Base-by-base conservation (phyloP, 2,797 vertebrate species). In the Chloroceryle amazona region DNA sequence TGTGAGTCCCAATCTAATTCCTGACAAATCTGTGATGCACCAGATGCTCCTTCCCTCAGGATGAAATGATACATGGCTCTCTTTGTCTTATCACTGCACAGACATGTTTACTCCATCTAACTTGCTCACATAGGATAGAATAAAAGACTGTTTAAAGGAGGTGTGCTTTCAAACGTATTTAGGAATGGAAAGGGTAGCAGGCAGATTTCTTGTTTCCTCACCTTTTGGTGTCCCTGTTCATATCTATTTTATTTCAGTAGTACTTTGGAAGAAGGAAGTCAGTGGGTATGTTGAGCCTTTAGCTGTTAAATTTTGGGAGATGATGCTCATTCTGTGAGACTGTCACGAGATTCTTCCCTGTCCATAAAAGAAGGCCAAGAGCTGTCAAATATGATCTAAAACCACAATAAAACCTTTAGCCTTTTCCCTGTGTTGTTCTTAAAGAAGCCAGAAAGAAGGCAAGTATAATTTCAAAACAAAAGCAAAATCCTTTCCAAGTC, bases 11-110 rank as follows among this genome's bases (percentile, higher is more conserved):
- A 95, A 9, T 44, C 33, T 96, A 95, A 91, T 95, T 96, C 90
- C 86, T 94, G 81, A 91, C 86, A 95, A 96, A 94, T 81, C 91
- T 94, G 70, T 93, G 93, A 67, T 95, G 85, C 91, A 96, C 89
- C 95, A 97, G 91, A 91, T 93, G 85, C 84, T 95, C 60, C 41
- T 94, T 96, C 87, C 73, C 47, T 86, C 3, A 0, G 82, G 91
- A 96, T 93, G 90, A 86, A 84, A 81, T 85, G 80, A 70, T 95
- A 67, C 60, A 67, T 67, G 55, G 63, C 55, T 75, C 35, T 54
- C 58, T 86, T 74, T 93, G 16, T 82, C 61, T 93, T 84, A 86
- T 49, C 73, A 72, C 58, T 93, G 76, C 85, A 73, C 76, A 90
- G 93, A 88, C 82, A 87, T 84, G 76, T 94, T 95, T 75, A 63